These are phyloP conservation scores for Campoplex capitator DNA, from an alignment of 2,888 invertebrate genomes.

Conservation along the genomic window DNA sequence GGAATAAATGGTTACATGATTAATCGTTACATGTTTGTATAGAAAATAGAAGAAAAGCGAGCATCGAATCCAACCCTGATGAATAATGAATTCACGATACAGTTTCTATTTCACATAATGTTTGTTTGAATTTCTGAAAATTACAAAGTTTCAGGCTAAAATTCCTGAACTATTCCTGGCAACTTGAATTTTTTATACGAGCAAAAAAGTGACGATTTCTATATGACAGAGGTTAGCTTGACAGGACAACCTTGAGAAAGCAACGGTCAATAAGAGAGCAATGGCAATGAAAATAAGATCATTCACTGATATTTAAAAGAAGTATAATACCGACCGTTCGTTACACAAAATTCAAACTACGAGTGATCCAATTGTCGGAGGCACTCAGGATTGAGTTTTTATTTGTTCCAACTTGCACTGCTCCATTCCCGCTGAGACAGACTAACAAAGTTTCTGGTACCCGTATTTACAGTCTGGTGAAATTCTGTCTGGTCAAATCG, in stretches of 20 bases:
- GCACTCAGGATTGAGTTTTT: neutral
- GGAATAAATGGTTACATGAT: neutral
- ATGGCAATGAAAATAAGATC: too few relatives aligned
- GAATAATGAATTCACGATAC: conserved; percentile 10
- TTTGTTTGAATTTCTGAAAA: too few relatives aligned
- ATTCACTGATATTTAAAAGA: neutral
- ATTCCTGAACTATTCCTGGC: too few relatives aligned
- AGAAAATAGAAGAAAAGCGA: neutral
- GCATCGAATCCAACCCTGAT: neutral
- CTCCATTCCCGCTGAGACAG: neutral
- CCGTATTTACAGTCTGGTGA: neutral
- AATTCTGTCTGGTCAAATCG: neutral
- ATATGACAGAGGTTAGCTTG: too few relatives aligned
- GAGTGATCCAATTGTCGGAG: neutral
- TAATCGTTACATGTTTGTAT: too few relatives aligned
- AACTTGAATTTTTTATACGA: too few relatives aligned
- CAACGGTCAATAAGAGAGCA: too few relatives aligned
- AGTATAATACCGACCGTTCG: neutral
- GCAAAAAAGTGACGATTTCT: too few relatives aligned
- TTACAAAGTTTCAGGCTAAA: too few relatives aligned
- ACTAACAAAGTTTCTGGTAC: conserved; percentile 10
- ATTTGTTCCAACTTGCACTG: neutral
- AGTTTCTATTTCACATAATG: neutral
- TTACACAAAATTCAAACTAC: neutral
- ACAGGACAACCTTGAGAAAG: too few relatives aligned